Percentiles rank a stretch among this genome's conserved stretches.
Evolutionary conservation across 2,888 invertebrate species (phyloP).

Genomic region (Epinotia demarniana): DNA sequence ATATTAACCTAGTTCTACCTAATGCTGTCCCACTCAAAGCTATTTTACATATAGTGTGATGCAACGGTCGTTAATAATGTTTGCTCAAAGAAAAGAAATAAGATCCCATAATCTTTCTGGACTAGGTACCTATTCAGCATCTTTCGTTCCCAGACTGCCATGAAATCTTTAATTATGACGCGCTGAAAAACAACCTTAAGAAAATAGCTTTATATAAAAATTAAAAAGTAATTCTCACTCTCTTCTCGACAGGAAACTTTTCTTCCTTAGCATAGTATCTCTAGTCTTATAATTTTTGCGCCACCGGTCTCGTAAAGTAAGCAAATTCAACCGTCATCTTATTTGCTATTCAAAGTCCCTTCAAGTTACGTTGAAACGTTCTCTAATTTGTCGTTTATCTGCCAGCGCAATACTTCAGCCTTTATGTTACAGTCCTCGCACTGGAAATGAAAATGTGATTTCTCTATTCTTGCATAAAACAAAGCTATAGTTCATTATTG

Average conservation of each 20-base stretch:
- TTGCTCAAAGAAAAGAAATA: neutral
- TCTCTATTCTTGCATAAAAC: neutral
- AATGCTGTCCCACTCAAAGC: neutral
- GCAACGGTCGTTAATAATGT: neutral
- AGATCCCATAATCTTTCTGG: neutral
- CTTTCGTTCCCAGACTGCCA: no score
- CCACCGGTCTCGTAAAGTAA: constrained; percentile 9
- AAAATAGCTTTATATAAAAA: no score
- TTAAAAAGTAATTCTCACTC: no score
- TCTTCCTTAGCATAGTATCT: neutral
- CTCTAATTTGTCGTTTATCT: constrained; percentile 24
- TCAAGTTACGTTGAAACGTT: constrained; percentile 11
- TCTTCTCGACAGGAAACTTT: neutral
- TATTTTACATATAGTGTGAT: neutral
- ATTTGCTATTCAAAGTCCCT: constrained; percentile 26
- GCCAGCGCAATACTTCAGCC: neutral
- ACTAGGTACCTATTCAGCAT: neutral
- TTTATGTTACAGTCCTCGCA: neutral
- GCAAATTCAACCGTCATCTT: constrained; percentile 19
- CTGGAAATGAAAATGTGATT: neutral
- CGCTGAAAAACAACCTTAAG: no score
- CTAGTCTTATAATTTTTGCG: neutral
- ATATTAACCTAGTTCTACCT: neutral
- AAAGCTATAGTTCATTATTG: no score
- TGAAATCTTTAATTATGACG: no score